phyloP scores from a whole-genome alignment of 2,113 vertebrate species.

The Pachyramphus minor region DNA sequence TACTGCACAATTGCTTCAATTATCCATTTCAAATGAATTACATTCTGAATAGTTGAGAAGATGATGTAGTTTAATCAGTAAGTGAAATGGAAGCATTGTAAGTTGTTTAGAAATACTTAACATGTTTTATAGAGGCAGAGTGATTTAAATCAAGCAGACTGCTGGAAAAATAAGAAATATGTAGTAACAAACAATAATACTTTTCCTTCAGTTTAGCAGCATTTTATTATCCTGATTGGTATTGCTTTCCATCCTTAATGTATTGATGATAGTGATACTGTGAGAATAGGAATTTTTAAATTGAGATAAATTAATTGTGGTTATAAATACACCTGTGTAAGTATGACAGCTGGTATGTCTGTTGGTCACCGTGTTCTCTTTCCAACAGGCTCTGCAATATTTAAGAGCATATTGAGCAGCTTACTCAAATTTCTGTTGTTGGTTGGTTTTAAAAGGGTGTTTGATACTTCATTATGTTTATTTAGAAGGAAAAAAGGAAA shows the following conservation, averaged over 20 bases:
- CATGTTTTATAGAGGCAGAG: neutral
- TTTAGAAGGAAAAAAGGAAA: neutral
- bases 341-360: neutral
- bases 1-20: constrained; percentile 12
- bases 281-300: neutral
- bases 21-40: constrained; percentile 41
- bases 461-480: neutral
- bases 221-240: neutral
- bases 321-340: neutral
- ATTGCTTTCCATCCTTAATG: neutral
- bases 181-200: neutral
- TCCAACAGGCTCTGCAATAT: neutral
- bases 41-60: constrained; percentile 47
- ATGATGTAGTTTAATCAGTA: constrained; percentile 41
- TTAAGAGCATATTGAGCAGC: neutral
- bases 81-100: constrained; percentile 36
- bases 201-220: neutral
- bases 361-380: neutral
- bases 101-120: constrained; percentile 24
- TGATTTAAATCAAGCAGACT: constrained; percentile 2
- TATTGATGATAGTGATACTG: neutral
- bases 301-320: neutral
- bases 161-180: constrained; percentile 2
- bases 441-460: neutral
- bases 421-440: neutral